Percentiles rank a stretch among this genome's conserved stretches.
Conservation (phyloP, 2,888 invertebrate species). For the Anodontia alba region DNA sequence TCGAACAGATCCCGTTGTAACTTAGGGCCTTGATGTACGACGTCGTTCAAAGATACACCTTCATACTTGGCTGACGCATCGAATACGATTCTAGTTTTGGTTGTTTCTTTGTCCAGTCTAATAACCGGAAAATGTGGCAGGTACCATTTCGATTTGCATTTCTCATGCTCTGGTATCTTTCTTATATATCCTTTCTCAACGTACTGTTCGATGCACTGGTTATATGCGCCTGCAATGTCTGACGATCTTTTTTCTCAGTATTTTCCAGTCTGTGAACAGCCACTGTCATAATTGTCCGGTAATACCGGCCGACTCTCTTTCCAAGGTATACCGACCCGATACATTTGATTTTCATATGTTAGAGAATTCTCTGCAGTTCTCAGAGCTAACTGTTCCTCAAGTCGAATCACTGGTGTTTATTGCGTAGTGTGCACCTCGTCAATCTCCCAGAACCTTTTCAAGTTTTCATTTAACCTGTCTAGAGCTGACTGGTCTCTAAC, state of each 20-base stretch:
- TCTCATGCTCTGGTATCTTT: constrained; percentile 29
- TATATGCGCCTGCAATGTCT: constrained; percentile 34
- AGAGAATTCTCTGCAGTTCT: constrained; percentile 1
- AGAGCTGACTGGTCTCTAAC: constrained; percentile 1
- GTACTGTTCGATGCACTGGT: constrained; percentile 41
- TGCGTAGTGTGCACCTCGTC: not conserved
- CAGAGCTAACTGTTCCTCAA: not conserved
- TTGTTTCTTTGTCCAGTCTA: constrained; percentile 44
- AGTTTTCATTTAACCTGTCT: not conserved
- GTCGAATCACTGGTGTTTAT: not conserved
- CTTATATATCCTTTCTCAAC: constrained; percentile 53
- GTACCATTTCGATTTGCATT: constrained; percentile 39
- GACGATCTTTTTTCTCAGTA: constrained; percentile 45
- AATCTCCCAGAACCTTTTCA: constrained; percentile 14
- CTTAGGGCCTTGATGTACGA: constrained; percentile 53
- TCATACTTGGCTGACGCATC: constrained; percentile 55
- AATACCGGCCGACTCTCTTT: not conserved
- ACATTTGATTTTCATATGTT: constrained; percentile 17
- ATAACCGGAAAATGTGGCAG: constrained; percentile 57
- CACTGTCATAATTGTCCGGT: constrained; percentile 21
- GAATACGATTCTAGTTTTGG: constrained; percentile 57
- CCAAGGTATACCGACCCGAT: constrained; percentile 34
- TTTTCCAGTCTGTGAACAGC: constrained; percentile 23
- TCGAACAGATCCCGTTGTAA: constrained; percentile 59
- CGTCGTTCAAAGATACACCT: constrained; percentile 46